Evolutionary conservation across 2,113 vertebrate genomes (phyloP), one percentile per base, ranked within the genome.

Genomic region (Pseudorectes ferrugineus): DNA sequence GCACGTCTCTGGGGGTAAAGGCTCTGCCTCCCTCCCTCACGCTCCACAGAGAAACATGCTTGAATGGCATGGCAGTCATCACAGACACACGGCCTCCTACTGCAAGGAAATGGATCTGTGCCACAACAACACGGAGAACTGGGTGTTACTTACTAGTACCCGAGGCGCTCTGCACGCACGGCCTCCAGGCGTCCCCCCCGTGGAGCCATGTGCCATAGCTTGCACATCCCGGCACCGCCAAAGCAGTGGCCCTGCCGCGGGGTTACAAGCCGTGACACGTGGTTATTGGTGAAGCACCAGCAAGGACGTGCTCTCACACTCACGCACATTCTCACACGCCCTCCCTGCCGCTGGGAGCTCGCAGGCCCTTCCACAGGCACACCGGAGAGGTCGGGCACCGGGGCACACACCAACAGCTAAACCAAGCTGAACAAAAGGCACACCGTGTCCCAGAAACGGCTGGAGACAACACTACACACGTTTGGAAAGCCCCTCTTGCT

Each of bases 11-110:
- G 0, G 40, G 80, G 82, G 40, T 26, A 79, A 73, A 62, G 72
- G 57, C 58, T 89, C 42, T n/a, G 66, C 63, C 81, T 91, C 85
- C 74, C 85, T 79, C 85, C 74, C 84, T 89, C 77, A 22, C 59
- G 9, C 78, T 88, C 7, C 26, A 85, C 93, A 94, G 94, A 95
- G 91, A 76, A 95, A 95, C 91, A 94, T 96, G 94, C 94, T 95
- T 93, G 63, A 62, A 89, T 2, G 85, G 89, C 92, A 92, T 16
- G 75, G 92, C 86, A 96, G 58, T 65, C 83, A 94, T 20, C 58
- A 84, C 87, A 82, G 78, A 89, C 89, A 95, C 82, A 33, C 40
- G 3, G 51, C 74, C 93, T 94, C 88, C 85, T 78, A 9, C 85
- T 33, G 73, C 70, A 3, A 88, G 93, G 80, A 85, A 66, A 83